Evolutionary conservation across 2,113 vertebrate species (phyloP).

Genomic region (Hirundichthys speculiger): DNA sequence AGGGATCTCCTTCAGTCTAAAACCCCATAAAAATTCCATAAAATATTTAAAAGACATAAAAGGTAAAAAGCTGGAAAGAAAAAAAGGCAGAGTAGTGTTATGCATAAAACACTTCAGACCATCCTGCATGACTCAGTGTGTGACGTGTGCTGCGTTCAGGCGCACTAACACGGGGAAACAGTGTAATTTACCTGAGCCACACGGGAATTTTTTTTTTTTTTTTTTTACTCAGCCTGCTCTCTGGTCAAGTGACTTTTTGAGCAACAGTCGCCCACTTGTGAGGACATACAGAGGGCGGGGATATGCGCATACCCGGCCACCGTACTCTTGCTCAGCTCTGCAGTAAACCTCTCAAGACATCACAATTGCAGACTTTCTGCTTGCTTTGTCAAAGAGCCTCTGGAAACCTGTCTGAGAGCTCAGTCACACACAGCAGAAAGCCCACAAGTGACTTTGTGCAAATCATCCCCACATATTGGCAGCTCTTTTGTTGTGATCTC

Average conservation of each 20-base stretch:
- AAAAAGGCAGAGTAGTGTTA: too few relatives aligned
- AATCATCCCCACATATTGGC: constrained; percentile 57
- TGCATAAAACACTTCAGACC: too few relatives aligned
- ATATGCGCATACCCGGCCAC: constrained; percentile 8
- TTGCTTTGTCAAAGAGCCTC: constrained; percentile 52
- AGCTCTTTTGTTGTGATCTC: constrained; percentile 68
- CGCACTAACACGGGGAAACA: neutral
- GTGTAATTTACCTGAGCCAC: constrained; percentile 8
- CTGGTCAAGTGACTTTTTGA: constrained; percentile 42
- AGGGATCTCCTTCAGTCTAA: too few relatives aligned
- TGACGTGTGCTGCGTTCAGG: too few relatives aligned
- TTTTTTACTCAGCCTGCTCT: constrained; percentile 15
- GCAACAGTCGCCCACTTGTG: constrained; percentile 30
- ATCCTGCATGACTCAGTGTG: too few relatives aligned
- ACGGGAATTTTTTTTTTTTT: constrained; percentile 39
- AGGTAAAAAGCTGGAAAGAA: too few relatives aligned
- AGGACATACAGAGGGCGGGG: constrained; percentile 18
- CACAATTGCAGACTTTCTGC: constrained; percentile 46
- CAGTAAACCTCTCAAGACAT: constrained; percentile 59
- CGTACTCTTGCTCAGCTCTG: constrained; percentile 32
- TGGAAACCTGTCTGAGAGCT: constrained; percentile 59
- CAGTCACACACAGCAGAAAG: constrained; percentile 59
- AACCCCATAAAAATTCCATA: too few relatives aligned
- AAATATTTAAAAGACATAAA: too few relatives aligned
- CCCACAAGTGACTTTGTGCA: constrained; percentile 56